A percentile compares a stretch with the other conserved stretches of the same genome.
phyloP scores from a whole-genome alignment of 2,888 invertebrate species.

The Apomyelois bistriatella region DNA sequence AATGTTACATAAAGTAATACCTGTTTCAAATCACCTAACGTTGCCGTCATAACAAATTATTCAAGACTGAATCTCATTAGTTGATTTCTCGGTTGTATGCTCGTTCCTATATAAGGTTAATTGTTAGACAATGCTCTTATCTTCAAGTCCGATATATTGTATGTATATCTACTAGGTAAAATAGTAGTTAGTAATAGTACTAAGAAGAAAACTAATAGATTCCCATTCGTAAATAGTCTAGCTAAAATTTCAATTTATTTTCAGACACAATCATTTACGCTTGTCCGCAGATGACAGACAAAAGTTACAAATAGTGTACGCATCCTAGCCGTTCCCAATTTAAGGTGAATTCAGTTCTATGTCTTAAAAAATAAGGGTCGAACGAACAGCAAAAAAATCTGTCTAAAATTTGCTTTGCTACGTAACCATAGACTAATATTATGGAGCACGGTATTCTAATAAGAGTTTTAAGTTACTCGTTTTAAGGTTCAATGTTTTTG shows the following conservation, averaged over 20 bases:
- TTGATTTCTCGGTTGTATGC: too few species aligned
- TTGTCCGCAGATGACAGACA: constrained; percentile 32
- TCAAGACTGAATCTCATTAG: too few species aligned
- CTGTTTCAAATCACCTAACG: too few species aligned
- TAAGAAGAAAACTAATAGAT: too few species aligned
- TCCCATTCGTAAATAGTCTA: constrained; percentile 3
- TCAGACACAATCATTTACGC: constrained; percentile 33
- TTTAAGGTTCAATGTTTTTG: constrained; percentile 21
- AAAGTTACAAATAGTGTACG: constrained; percentile 32
- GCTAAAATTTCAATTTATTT: constrained; percentile 23
- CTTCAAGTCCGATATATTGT: too few species aligned
- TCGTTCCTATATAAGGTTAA: too few species aligned
- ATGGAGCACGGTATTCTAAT: constrained; percentile 23
- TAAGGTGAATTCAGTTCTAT: constrained; percentile 30
- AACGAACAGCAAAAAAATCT: constrained; percentile 28
- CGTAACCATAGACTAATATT: constrained; percentile 16
- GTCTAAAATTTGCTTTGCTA: constrained; percentile 29
- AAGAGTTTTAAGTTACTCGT: constrained; percentile 6
- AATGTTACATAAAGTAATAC: too few species aligned
- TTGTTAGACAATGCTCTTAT: too few species aligned
- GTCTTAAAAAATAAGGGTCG: constrained; percentile 27
- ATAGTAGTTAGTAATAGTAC: too few species aligned
- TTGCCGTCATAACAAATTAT: too few species aligned
- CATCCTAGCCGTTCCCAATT: constrained; percentile 17
- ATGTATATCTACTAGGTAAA: too few species aligned